Evolutionary conservation across 2,888 invertebrate genomes (phyloP).

Genomic region (Drosophila nigritarsus): DNA sequence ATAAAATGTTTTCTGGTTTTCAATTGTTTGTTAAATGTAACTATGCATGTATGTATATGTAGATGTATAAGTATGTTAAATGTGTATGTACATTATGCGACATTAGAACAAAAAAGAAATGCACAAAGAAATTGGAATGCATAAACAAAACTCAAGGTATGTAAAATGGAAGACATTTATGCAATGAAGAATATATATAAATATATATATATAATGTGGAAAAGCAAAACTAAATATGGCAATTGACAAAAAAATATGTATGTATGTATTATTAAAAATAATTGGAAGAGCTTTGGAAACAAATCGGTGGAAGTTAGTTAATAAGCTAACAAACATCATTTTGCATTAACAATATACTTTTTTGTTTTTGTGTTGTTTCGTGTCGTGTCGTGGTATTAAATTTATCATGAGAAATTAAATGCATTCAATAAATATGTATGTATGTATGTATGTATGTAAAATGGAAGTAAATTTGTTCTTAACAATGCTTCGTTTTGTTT

Average conservation of each 20-base stretch:
- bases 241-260: constrained; percentile 55
- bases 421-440: constrained; percentile 73
- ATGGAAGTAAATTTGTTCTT: constrained; percentile 81
- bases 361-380: constrained; percentile 39
- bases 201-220: background rate
- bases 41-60: constrained; percentile 16
- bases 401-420: constrained; percentile 78
- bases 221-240: constrained; percentile 69
- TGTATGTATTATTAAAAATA: constrained; percentile 58
- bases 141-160: constrained; percentile 70
- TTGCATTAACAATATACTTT: constrained; percentile 65
- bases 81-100: constrained; percentile 64
- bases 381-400: constrained; percentile 39
- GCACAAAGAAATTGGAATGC: constrained; percentile 75
- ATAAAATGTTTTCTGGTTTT: constrained; percentile 46
- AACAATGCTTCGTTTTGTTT: constrained; percentile 64
- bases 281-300: constrained; percentile 79
- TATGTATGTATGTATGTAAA: constrained; percentile 59
- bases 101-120: constrained; percentile 69
- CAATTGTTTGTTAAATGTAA: constrained; percentile 14
- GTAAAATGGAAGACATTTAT: constrained; percentile 69
- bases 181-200: constrained; percentile 27
- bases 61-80: constrained; percentile 19
- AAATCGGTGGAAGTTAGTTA: constrained; percentile 78
- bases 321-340: constrained; percentile 74